Base-by-base conservation (phyloP, 2,888 invertebrate species). In the Neoascia interrupta region DNA sequence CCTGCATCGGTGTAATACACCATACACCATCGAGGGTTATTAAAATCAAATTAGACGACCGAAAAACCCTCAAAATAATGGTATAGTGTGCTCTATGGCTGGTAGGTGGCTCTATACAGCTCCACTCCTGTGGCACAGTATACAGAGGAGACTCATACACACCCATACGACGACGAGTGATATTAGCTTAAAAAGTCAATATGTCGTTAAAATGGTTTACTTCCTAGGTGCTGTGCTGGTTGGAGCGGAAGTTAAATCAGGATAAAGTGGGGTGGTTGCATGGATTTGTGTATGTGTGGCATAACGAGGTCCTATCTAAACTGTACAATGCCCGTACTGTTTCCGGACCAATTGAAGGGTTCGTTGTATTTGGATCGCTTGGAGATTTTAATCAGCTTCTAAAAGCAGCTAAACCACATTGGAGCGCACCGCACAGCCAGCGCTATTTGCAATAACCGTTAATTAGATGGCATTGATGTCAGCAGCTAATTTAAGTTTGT, bases 381-480 rank as follows among this genome's bases (percentile, higher is more conserved):
- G 49, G 70, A 76, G 72, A 76, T 76, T 76, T 76, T 76, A 76
- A 76, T 76, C 76, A 76, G 76, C 72, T 58, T 53, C 72, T 72
- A 76, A 72, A 64, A 76, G 76, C 72, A 53, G 45, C 72, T 72
- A 76, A 72, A 64, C 76, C 76, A 64, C 70, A 72, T 58, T 72
- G 64, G 72, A 56, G 72, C 76, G 72, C 72, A 76, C 63, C 72
- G n/a, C n/a, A n/a, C n/a, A n/a, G n/a, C n/a, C n/a, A n/a, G n/a
- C n/a, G 64, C 64, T 76, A 64, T 72, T 76, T 72, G 76, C 76
- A 72, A 76, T 76, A 76, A 76, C 76, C 76, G 70, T 76, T 76
- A 76, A 76, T 76, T 76, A 76, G 76, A 76, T 76, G 72, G 72
- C 76, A 72, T 76, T 76, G 76, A 76, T 76, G 76, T 76, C 76